Percentiles rank a stretch among this genome's conserved stretches.
Evolutionary conservation across 2,113 vertebrate genomes (phyloP).

Genomic region (Ondatra zibethicus): DNA sequence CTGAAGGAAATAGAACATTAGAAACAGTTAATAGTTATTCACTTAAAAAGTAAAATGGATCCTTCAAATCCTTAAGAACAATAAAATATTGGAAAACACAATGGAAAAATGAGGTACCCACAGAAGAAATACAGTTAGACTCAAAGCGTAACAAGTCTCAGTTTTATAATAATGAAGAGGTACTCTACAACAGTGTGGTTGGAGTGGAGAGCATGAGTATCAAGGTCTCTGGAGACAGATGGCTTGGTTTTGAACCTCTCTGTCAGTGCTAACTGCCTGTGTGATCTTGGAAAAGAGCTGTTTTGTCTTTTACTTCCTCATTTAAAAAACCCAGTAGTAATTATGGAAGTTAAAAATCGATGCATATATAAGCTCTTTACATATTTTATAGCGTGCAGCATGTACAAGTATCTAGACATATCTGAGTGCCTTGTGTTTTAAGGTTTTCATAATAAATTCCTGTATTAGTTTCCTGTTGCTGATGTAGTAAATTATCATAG

Average conservation of each 20-base stretch:
- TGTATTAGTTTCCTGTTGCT: background rate
- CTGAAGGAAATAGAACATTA: background rate
- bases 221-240: background rate
- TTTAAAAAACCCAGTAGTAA: background rate
- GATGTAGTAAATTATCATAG: background rate
- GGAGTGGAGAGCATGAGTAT: background rate
- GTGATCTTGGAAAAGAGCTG: background rate
- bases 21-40: background rate
- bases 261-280: background rate
- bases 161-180: background rate
- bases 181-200: background rate
- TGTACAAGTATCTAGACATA: background rate
- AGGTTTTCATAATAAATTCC: background rate
- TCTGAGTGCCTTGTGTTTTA: background rate
- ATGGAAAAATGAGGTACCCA: background rate
- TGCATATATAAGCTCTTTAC: background rate
- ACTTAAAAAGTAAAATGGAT: background rate
- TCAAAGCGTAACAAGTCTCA: background rate
- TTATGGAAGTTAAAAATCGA: background rate
- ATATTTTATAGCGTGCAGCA: background rate
- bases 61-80: background rate
- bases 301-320: background rate
- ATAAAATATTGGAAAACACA: background rate
- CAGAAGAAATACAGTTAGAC: background rate
- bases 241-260: background rate